phyloP scores from a whole-genome alignment of 2,888 invertebrate species.

The Phragmatobia fuliginosa region DNA sequence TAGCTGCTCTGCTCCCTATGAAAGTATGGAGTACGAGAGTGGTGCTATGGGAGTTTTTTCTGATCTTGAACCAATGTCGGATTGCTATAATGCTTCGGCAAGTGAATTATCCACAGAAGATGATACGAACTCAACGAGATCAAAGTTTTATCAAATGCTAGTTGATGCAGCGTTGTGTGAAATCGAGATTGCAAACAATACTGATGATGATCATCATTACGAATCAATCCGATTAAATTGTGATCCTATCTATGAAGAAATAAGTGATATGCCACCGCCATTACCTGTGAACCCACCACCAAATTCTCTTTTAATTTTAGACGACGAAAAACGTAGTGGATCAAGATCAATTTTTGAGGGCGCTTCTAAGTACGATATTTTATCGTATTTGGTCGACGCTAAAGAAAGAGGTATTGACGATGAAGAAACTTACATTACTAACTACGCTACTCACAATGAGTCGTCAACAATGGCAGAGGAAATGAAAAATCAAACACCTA shows the following conservation, averaged over 20 bases:
- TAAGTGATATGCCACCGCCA: slow-evolving; percentile 92
- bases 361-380: slow-evolving; percentile 95
- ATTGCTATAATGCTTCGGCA: slow-evolving; percentile 91
- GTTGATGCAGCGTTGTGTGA: slow-evolving; percentile 90
- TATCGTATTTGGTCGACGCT: slow-evolving; percentile 95
- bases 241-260: slow-evolving; percentile 93
- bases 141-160: slow-evolving; percentile 91
- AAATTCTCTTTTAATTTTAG: slow-evolving; percentile 88
- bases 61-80: slow-evolving; percentile 87
- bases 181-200: slow-evolving; percentile 88
- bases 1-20: slow-evolving; percentile 91
- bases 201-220: slow-evolving; percentile 90
- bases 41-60: slow-evolving; percentile 84
- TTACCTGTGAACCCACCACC: slow-evolving; percentile 93
- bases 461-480: slow-evolving; percentile 84
- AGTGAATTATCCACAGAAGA: slow-evolving; percentile 89
- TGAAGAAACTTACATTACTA: slow-evolving; percentile 90
- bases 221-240: slow-evolving; percentile 89
- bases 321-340: slow-evolving; percentile 90
- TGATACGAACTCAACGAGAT: slow-evolving; percentile 88
- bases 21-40: slow-evolving; percentile 91
- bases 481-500: slow-evolving; percentile 86
- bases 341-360: slow-evolving; percentile 92
- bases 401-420: slow-evolving; percentile 91
- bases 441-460: slow-evolving; percentile 84